A percentile compares a stretch with the other conserved stretches of the same genome.
These are phyloP conservation scores for Porites lobata DNA, from an alignment of 92 coral and sea anemone species.

Conservation along the genomic window DNA sequence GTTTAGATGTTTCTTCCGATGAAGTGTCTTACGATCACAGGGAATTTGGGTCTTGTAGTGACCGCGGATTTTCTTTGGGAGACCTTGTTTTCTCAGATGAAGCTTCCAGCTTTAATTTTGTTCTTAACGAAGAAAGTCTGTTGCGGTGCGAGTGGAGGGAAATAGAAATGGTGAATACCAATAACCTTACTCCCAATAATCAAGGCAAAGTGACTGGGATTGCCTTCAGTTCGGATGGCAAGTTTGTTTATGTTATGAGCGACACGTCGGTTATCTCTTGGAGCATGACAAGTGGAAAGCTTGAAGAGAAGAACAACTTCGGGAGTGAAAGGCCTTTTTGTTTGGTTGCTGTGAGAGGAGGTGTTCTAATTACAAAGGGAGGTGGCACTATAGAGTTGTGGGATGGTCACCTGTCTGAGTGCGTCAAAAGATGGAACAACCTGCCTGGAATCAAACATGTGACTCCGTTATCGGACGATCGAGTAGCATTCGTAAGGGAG, in stretches of 20 bases:
- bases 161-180: not conserved
- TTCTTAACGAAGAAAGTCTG: not conserved
- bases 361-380: not conserved
- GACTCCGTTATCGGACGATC: constrained; percentile 24
- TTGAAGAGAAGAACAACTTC: not conserved
- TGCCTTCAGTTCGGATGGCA: not conserved
- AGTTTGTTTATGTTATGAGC: not conserved
- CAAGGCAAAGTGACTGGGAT: not conserved
- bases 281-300: constrained; percentile 23
- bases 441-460: not conserved
- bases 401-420: constrained; percentile 8
- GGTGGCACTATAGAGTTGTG: constrained; percentile 17
- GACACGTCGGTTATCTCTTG: not conserved
- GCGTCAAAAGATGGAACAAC: constrained; percentile 4
- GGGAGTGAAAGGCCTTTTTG: too few species aligned
- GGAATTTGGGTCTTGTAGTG: not conserved
- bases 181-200: not conserved
- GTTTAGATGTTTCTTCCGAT: not conserved
- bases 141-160: not conserved
- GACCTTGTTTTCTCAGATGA: not conserved
- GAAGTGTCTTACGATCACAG: not conserved
- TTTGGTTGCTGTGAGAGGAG: constrained; percentile 20
- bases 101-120: not conserved
- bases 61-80: constrained; percentile 9
- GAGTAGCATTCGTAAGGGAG: constrained; percentile 10